Evolutionary conservation across 2,888 invertebrate species (phyloP).

Genomic region (Leptarthrus brevirostris): DNA sequence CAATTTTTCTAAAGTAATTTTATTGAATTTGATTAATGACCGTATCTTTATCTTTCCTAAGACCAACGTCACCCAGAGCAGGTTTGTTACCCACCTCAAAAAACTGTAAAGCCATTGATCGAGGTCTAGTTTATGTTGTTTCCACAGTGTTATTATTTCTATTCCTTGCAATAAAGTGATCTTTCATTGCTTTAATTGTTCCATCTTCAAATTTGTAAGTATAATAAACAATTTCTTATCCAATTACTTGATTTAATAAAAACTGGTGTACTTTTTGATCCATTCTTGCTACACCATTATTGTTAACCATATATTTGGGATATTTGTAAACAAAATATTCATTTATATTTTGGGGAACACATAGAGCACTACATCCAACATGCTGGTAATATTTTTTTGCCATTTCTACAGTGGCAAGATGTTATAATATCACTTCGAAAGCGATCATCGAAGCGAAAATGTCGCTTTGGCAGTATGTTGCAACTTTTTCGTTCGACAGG

Average conservation of each 20-base stretch:
- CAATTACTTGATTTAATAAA: slow-evolving; percentile 41
- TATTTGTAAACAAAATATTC: neutral
- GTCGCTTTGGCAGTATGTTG: too few relatives aligned
- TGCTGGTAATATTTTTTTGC: slow-evolving; percentile 34
- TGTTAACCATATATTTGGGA: slow-evolving; percentile 34
- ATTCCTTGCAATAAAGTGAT: slow-evolving; percentile 29
- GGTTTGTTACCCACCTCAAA: neutral
- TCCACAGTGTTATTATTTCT: neutral
- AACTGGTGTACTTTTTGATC: slow-evolving; percentile 48
- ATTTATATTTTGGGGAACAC: neutral
- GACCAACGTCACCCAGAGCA: neutral
- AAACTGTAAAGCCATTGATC: neutral
- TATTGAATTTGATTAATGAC: neutral
- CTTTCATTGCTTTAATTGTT: slow-evolving; percentile 27
- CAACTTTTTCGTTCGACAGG: too few relatives aligned
- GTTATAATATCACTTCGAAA: too few relatives aligned
- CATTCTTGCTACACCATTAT: slow-evolving; percentile 44
- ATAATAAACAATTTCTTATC: neutral
- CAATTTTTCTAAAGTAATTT: neutral
- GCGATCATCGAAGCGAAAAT: too few relatives aligned
- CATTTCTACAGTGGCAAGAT: too few relatives aligned
- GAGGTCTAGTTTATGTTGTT: neutral
- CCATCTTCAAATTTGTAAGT: slow-evolving; percentile 28
- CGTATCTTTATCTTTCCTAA: neutral
- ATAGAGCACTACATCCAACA: slow-evolving; percentile 34